Percentiles rank a stretch among this genome's conserved stretches.
These are phyloP conservation scores for Drosophila helvetica DNA, from an alignment of 2,888 invertebrate genomes.

Conservation along the genomic window DNA sequence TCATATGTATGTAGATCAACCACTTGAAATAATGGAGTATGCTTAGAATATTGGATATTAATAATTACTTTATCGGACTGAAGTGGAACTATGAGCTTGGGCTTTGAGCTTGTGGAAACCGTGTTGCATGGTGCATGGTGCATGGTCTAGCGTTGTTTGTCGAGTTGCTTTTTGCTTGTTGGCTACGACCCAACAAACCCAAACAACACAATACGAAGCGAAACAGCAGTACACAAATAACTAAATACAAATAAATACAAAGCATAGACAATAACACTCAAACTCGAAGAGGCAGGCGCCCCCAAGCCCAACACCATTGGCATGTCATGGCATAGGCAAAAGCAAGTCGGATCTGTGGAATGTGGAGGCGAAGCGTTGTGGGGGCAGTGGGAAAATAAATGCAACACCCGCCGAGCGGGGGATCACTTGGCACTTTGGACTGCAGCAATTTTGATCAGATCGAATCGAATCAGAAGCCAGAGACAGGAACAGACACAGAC, in stretches of 20 bases:
- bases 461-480: not conserved
- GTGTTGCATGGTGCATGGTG: constrained; percentile 38
- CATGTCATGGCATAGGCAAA: not conserved
- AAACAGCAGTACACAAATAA: constrained; percentile 32
- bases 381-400: constrained; percentile 44
- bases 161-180: constrained; percentile 22
- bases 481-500: not conserved
- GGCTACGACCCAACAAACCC: not conserved
- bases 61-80: no score
- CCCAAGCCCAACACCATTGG: not conserved
- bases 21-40: no score
- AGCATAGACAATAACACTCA: constrained; percentile 9
- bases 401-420: constrained; percentile 8
- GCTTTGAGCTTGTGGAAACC: not conserved
- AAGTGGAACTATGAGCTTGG: not conserved
- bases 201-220: constrained; percentile 15
- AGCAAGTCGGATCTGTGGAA: not conserved
- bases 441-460: not conserved
- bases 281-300: constrained; percentile 3
- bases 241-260: constrained; percentile 19
- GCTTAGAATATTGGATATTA: no score
- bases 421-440: not conserved
- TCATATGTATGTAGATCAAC: no score
- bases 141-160: constrained; percentile 22
- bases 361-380: constrained; percentile 17